A percentile compares a stretch with the other conserved stretches of the same genome.
phyloP scores from a whole-genome alignment of 2,113 vertebrate genomes.

The Tiliqua scincoides region DNA sequence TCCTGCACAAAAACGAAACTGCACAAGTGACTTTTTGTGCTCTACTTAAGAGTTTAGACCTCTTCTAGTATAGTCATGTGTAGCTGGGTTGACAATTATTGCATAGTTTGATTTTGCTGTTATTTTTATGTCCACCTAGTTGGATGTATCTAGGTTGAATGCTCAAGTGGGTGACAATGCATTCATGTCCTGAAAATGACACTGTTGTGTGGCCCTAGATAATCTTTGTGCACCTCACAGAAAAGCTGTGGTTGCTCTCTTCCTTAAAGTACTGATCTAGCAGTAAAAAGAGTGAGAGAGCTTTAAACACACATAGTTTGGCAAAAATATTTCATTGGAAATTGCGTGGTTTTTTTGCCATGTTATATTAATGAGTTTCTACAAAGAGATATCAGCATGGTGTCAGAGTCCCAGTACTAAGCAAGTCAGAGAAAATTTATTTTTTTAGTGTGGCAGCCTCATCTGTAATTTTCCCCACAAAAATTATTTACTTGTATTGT shows the following conservation, averaged over 20 bases:
- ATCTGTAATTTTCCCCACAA: not conserved
- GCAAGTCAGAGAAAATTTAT: conserved; percentile 6
- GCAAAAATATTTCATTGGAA: not conserved
- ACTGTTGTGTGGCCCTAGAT: not conserved
- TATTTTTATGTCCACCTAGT: not conserved
- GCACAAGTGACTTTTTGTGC: not conserved
- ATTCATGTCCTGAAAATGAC: not conserved
- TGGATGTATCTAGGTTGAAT: not conserved
- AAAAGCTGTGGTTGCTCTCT: not conserved
- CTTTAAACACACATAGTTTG: not conserved
- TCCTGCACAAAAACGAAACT: not conserved
- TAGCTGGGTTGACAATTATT: not conserved
- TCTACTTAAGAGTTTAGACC: not conserved
- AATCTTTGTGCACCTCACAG: not conserved
- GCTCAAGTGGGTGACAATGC: not conserved
- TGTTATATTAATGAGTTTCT: not conserved
- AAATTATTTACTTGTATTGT: conserved; percentile 1
- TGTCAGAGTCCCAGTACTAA: not conserved
- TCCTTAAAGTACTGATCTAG: not conserved
- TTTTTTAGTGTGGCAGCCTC: conserved; percentile 4
- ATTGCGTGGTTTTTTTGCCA: not conserved
- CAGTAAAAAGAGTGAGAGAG: not conserved
- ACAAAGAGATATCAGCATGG: not conserved
- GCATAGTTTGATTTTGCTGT: not conserved
- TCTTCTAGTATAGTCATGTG: not conserved